phyloP scores from a whole-genome alignment of 2,113 vertebrate genomes.

The Athene noctua region DNA sequence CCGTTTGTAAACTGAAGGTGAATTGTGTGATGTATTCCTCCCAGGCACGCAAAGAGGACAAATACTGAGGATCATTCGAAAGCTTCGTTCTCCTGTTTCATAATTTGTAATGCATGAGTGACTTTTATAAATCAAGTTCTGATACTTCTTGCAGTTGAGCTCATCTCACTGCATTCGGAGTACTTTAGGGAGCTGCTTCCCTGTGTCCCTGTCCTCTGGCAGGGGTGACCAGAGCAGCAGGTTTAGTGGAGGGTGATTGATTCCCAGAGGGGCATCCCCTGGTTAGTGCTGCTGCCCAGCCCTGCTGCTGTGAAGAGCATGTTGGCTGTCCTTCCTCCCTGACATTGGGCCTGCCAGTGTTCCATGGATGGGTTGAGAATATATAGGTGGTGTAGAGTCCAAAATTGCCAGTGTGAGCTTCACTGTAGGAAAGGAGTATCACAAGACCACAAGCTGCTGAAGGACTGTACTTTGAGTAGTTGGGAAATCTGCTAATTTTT shows the following conservation, averaged over 20 bases:
- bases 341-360: not conserved
- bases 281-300: too few relatives aligned
- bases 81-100: not conserved
- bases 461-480: not conserved
- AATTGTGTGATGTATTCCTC: not conserved
- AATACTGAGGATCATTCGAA: not conserved
- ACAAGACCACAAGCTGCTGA: not conserved
- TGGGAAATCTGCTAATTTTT: not conserved
- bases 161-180: not conserved
- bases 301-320: not conserved
- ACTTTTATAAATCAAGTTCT: not conserved
- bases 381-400: too few relatives aligned
- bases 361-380: not conserved
- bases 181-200: not conserved
- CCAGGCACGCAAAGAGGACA: not conserved
- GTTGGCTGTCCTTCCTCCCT: too few relatives aligned
- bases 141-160: not conserved
- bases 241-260: not conserved
- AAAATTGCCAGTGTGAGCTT: too few relatives aligned
- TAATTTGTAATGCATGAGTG: fast-evolving
- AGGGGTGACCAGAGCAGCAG: too few relatives aligned
- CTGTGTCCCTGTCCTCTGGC: not conserved
- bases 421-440: not conserved
- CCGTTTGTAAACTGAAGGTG: slow-evolving; percentile 20
- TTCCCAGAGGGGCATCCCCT: not conserved